Evolutionary conservation across 2,888 invertebrate species (phyloP), one percentile per base, ranked within the genome.

Genomic region (Melinaea menophilus): DNA sequence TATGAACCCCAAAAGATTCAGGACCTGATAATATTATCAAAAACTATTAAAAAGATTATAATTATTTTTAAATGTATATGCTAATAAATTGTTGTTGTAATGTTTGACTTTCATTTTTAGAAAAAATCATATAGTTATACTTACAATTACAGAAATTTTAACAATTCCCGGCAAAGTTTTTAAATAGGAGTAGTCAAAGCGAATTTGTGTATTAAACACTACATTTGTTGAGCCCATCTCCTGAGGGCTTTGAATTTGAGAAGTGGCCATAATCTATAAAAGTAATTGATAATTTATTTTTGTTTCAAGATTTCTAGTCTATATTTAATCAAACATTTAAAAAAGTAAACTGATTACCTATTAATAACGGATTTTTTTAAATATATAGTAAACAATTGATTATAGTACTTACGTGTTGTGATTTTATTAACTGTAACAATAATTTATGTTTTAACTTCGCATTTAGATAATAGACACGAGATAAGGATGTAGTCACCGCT

Each of bases 1-100:
- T 70, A 97, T 95, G 80, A 97, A 96, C 7, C 95, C 95, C 48
- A 97, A 76, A 1, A 95, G 80, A 82, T 94, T 93, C 55, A 95
- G 81, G 2, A 92, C 79, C 95, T 96, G 85, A 48, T 48, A 90
- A 90, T 61, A 5, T 60, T 41, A 9, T 41, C 11, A 41, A 22
- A 22, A 22, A 22, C 1, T 22, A 22, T 22, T 22, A 22, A 22
- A 22, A 22, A 22, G 22, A 22, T 22, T 22, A 22, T 22, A 22
- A 22, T 22, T 22, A 22, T 22, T 22, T 22, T 22, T 22, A 22
- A 22, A 22, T 22, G 22, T 22, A 22, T 22, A 22, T 22, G 22
- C 22, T 22, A 22, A 22, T 22, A 22, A 22, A 22, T 22, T 22
- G 22, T 22, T 22, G 22, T 22, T 22, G 22, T 22, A 22, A 22